phyloP scores from a whole-genome alignment of 2,797 vertebrate genomes.

The Rhinoraja longicauda region DNA sequence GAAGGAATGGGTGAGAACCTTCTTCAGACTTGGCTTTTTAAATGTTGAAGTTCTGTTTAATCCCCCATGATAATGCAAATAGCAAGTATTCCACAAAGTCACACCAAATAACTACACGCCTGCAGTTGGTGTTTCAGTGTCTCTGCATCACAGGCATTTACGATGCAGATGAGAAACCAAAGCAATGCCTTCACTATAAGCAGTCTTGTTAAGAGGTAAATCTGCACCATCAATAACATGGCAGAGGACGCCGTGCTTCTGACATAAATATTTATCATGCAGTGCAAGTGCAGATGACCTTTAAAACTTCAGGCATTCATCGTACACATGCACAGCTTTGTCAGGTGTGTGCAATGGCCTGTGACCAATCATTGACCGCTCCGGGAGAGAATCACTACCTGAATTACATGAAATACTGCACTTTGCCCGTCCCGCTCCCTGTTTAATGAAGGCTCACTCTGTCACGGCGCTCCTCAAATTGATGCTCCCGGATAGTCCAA shows the following conservation, averaged over 20 bases:
- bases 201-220: slow-evolving; percentile 37
- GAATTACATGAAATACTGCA: slow-evolving; percentile 36
- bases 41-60: background rate
- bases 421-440: background rate
- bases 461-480: slow-evolving; percentile 15
- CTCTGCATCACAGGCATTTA: background rate
- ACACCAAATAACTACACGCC: background rate
- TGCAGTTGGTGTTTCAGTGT: too few relatives aligned
- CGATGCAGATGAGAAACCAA: slow-evolving; percentile 27
- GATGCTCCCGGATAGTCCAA: background rate
- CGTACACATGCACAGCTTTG: slow-evolving; percentile 27
- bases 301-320: slow-evolving; percentile 36
- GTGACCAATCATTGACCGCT: slow-evolving; percentile 34
- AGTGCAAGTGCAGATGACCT: slow-evolving; percentile 33
- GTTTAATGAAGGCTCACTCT: slow-evolving; percentile 25
- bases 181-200: slow-evolving; percentile 26
- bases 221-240: slow-evolving; percentile 37
- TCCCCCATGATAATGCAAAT: background rate
- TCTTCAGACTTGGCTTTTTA: too few relatives aligned
- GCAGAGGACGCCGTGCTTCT: slow-evolving; percentile 29
- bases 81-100: background rate
- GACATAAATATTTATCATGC: slow-evolving; percentile 38
- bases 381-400: slow-evolving; percentile 34
- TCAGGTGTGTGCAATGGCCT: slow-evolving; percentile 36
- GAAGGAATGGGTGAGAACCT: too few relatives aligned